Evolutionary conservation across 2,888 invertebrate species (phyloP), one percentile per base, ranked within the genome.

Genomic region (Gasteruption jaculator): DNA sequence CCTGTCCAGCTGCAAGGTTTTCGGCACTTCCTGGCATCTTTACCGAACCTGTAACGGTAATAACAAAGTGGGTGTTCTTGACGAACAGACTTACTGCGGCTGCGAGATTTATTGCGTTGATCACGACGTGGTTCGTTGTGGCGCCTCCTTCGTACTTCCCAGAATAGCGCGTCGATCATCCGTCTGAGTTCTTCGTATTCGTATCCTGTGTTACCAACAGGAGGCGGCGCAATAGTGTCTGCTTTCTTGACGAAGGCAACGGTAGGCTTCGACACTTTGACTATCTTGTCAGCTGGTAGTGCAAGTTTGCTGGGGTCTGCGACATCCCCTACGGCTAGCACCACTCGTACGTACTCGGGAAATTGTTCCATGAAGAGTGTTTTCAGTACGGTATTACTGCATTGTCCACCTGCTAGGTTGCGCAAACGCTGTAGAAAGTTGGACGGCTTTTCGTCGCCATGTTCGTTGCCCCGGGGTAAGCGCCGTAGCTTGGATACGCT

Each of bases 361-460:
- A 27, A 5, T 14, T 8, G 29, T n/a, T 27, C 29, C 12, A 11
- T 11, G 8, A 27, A 27, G 6, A 27, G 11, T 27, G 29, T 27
- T 11, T 14, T 6, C 11, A 27, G 11, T n/a, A 27, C 29, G 10
- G 29, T 8, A 14, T 27, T 14, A 5, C 7, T 8, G 12, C 8
- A 27, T 11, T 27, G 29, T 5, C 29, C 11, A 11, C 11, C 29
- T 11, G 29, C 29, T 11, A 35, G 19, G 11, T 35, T 34, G 10
- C 26, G 14, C 21, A 41, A 5, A n/a, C 16, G 12, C 7, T 25
- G 41, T 16, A 41, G 5, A 12, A 41, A 30, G 11, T 29, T 36
- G 8, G 37, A 41, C 15, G 41, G 41, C 18, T 29, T 35, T 27
- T 41, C 36, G 32, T 41, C 37, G 3, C 7, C 15, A 14, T 37